These are phyloP conservation scores for Erpornis zantholeuca DNA, from an alignment of 2,113 vertebrate genomes.

Conservation along the genomic window DNA sequence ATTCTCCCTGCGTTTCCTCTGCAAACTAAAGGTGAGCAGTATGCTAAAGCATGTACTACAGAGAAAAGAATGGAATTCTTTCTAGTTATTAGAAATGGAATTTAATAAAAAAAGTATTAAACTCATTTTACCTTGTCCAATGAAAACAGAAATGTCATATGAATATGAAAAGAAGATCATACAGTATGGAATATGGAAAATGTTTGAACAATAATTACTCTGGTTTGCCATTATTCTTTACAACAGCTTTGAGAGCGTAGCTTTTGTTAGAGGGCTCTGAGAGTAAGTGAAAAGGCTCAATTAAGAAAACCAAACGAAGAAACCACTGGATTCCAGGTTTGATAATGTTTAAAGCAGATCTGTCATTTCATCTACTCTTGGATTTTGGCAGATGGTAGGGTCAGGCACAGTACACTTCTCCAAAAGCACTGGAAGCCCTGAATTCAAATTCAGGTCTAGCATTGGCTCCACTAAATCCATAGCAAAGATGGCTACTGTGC, in stretches of 20 bases:
- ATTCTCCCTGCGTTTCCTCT: slow-evolving; percentile 1
- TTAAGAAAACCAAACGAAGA: neutral
- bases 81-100: slow-evolving; percentile 52
- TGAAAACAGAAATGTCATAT: slow-evolving; percentile 43
- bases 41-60: neutral
- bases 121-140: slow-evolving; percentile 14
- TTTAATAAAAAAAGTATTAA: slow-evolving; percentile 66
- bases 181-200: neutral
- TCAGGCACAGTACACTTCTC: neutral
- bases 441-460: neutral
- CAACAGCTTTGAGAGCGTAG: neutral
- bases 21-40: slow-evolving; percentile 7
- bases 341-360: neutral
- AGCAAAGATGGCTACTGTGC: neutral
- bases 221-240: neutral
- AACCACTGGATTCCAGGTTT: neutral
- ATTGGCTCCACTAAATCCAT: neutral
- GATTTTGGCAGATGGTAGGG: neutral
- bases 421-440: neutral
- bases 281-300: neutral
- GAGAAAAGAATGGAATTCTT: slow-evolving; percentile 25
- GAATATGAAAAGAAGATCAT: slow-evolving; percentile 34
- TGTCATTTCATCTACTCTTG: neutral
- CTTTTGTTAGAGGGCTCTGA: neutral
- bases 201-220: neutral